Percentiles rank a stretch among this genome's conserved stretches.
These are phyloP conservation scores for Carposina sasakii DNA, from an alignment of 1,140 invertebrate genomes.

Conservation along the genomic window DNA sequence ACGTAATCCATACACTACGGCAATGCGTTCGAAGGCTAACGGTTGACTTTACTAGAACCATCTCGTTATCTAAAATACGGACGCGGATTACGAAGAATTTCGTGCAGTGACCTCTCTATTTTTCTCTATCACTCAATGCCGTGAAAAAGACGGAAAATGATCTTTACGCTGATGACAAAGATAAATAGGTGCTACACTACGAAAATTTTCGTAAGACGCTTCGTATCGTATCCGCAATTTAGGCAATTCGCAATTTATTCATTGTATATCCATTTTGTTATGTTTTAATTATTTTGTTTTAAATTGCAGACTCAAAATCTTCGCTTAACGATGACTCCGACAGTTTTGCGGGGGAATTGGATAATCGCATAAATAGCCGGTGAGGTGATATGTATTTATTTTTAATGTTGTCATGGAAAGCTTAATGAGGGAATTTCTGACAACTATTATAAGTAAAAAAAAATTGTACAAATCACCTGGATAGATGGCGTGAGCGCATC, in stretches of 20 bases:
- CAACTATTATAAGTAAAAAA: background rate
- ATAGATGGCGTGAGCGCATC: background rate
- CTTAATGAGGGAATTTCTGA: no score
- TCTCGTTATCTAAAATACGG: no score
- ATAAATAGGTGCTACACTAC: background rate
- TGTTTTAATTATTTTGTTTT: constrained; percentile 6
- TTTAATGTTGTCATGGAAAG: no score
- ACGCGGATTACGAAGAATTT: no score
- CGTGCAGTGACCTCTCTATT: no score
- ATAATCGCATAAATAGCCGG: constrained; percentile 43
- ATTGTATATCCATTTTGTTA: constrained; percentile 6
- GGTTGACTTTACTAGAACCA: no score
- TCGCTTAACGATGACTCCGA: constrained; percentile 70
- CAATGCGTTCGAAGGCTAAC: no score
- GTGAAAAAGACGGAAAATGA: no score
- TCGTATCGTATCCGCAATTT: background rate
- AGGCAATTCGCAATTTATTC: background rate
- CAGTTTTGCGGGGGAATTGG: constrained; percentile 55
- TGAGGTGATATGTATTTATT: constrained; percentile 14
- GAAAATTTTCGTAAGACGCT: background rate
- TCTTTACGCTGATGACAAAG: no score
- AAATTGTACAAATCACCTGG: no score
- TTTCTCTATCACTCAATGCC: no score
- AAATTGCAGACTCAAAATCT: constrained; percentile 61
- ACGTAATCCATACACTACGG: no score